A percentile compares a stretch with the other conserved stretches of the same genome.
Evolutionary conservation across 2,113 vertebrate genomes (phyloP).

Genomic region (Acanthisitta chloris): DNA sequence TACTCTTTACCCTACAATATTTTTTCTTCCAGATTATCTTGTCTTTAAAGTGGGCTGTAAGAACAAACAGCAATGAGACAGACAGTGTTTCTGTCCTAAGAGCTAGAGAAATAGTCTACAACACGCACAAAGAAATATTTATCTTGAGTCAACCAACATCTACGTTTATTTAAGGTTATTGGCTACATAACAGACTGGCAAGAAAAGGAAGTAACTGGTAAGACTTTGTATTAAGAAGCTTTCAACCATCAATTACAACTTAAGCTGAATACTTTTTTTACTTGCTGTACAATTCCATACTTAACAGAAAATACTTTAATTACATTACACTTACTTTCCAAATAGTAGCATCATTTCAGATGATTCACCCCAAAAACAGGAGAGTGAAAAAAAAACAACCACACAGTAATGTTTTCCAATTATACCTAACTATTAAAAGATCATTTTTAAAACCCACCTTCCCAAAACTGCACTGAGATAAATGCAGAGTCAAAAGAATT

Average conservation of each 20-base stretch:
- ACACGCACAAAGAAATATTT: not conserved
- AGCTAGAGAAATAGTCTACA: not conserved
- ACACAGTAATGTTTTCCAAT: not conserved
- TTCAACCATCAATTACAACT: not conserved
- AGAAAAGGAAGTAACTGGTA: not conserved
- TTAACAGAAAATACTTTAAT: not conserved
- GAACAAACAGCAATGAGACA: not conserved
- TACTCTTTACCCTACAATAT: not conserved
- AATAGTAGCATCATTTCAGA: not conserved
- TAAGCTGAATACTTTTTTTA: not conserved
- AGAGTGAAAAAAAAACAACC: not conserved
- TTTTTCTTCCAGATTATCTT: not conserved
- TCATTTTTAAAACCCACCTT: not conserved
- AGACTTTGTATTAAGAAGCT: no score
- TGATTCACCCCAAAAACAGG: not conserved
- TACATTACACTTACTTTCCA: not conserved
- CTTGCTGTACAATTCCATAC: not conserved
- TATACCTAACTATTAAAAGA: not conserved
- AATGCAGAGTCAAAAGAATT: not conserved
- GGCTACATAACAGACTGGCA: not conserved
- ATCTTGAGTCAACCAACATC: not conserved
- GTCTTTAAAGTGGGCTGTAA: not conserved
- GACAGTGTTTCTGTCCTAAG: not conserved
- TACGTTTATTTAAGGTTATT: not conserved
- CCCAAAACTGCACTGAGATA: not conserved